Percentiles rank a stretch among this genome's conserved stretches.
These are phyloP conservation scores for Callyntrura sp. DNA, from an alignment of 2,888 invertebrate genomes.

Conservation along the genomic window DNA sequence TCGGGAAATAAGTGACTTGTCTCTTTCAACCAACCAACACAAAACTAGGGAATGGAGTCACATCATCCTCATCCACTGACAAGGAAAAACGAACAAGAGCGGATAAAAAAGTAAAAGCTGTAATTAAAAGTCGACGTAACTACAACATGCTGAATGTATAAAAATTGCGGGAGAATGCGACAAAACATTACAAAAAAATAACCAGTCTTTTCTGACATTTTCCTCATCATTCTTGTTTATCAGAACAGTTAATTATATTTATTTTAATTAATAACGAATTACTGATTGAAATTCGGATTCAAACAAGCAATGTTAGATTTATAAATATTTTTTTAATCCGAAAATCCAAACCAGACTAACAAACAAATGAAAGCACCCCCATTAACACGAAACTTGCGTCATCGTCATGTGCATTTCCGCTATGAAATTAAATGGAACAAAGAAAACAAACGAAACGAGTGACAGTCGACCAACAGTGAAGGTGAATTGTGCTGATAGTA, in stretches of 20 bases:
- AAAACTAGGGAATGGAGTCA: constrained; percentile 28
- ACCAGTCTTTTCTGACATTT: neutral
- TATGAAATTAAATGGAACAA: constrained; percentile 15
- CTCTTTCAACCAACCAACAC: neutral
- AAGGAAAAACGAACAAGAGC: neutral
- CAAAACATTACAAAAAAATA: neutral
- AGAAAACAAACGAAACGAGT: neutral
- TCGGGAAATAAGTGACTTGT: no score
- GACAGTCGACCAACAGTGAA: constrained; percentile 19
- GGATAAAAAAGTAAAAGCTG: constrained; percentile 2
- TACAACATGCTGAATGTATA: neutral
- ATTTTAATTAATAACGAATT: neutral
- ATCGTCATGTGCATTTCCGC: neutral
- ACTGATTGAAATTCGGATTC: no score
- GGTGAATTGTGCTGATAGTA: neutral
- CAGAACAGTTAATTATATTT: neutral
- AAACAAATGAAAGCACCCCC: neutral
- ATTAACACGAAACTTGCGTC: no score
- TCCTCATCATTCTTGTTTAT: neutral
- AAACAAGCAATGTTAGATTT: no score
- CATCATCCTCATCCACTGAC: neutral
- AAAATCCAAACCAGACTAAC: neutral
- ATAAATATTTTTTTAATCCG: no score
- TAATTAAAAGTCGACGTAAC: neutral
- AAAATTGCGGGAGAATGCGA: neutral